phyloP scores from a whole-genome alignment of 2,113 vertebrate genomes.

The Ptilonorhynchus violaceus region DNA sequence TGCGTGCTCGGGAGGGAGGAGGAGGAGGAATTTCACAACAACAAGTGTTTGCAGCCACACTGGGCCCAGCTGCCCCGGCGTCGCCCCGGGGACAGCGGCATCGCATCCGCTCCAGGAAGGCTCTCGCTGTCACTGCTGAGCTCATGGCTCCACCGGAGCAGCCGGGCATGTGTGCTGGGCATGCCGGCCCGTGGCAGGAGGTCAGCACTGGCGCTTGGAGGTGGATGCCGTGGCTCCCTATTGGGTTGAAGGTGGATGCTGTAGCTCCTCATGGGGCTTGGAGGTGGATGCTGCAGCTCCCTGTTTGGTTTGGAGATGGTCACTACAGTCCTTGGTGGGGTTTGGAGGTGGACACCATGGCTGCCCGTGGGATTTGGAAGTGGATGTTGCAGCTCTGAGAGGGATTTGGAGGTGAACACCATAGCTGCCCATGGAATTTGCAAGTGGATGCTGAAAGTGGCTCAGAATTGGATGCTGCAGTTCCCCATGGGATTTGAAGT shows the following conservation, averaged over 20 bases:
- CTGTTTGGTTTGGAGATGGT: not conserved
- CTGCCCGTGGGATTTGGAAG: not conserved
- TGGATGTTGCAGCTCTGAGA: not conserved
- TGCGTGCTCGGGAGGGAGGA: conserved; percentile 26
- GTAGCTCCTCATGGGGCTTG: not conserved
- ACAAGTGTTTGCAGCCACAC: conserved; percentile 38
- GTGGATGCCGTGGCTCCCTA: accelerated
- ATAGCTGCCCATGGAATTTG: not conserved
- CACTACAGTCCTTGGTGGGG: not conserved
- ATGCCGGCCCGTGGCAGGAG: not conserved
- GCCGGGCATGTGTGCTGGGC: not conserved
- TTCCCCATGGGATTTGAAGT: not conserved
- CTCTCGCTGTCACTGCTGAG: not conserved
- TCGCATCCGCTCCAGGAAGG: not conserved
- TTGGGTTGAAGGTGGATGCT: not conserved
- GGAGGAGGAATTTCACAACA: conserved; percentile 56
- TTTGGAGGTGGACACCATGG: not conserved
- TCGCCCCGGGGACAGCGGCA: not conserved
- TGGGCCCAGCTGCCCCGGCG: conserved; percentile 34
- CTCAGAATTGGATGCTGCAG: not conserved
- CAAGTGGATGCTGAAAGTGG: not conserved
- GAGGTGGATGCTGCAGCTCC: not conserved
- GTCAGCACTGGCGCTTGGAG: not conserved
- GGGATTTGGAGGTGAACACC: not conserved
- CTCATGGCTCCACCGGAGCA: not conserved